These are phyloP conservation scores for Saguinus imperator DNA, from an alignment of 2,113 vertebrate species.

Conservation along the genomic window DNA sequence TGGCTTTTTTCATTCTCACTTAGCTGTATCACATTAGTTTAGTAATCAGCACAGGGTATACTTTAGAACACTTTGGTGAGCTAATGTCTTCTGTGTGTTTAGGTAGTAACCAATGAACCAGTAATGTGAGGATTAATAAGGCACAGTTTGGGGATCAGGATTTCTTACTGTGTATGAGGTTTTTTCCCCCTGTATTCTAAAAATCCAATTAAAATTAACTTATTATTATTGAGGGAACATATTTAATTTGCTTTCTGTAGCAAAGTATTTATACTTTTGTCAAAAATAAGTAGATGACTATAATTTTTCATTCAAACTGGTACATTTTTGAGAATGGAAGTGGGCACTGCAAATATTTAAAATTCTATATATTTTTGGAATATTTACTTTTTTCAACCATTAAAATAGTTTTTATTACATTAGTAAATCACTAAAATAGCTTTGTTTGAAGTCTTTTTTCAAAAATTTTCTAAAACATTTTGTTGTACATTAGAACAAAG, in stretches of 20 bases:
- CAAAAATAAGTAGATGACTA: not conserved
- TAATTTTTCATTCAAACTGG: not conserved
- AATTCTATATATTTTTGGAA: not conserved
- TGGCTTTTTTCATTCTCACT: conserved; percentile 56
- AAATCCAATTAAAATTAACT: conserved; percentile 36
- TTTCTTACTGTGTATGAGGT: conserved; percentile 28
- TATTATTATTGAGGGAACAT: not conserved
- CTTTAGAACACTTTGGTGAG: conserved; percentile 3
- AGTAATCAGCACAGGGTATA: conserved; percentile 31
- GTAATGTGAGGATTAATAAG: conserved; percentile 29
- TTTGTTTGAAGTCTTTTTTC: not conserved
- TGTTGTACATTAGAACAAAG: not conserved
- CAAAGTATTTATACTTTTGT: not conserved
- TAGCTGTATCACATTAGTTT: conserved; percentile 44
- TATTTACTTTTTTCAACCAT: not conserved
- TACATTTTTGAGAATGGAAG: conserved; percentile 49
- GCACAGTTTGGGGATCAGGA: not conserved
- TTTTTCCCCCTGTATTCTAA: not conserved
- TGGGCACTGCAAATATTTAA: not conserved
- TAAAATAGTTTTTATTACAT: conserved; percentile 23
- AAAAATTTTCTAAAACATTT: conserved; percentile 50
- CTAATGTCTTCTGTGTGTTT: conserved; percentile 15
- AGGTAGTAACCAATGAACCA: conserved; percentile 28
- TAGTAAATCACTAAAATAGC: conserved; percentile 10
- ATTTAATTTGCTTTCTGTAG: conserved; percentile 37